These are phyloP conservation scores for Panthera uncia DNA, from an alignment of 2,113 vertebrate genomes.

Conservation along the genomic window DNA sequence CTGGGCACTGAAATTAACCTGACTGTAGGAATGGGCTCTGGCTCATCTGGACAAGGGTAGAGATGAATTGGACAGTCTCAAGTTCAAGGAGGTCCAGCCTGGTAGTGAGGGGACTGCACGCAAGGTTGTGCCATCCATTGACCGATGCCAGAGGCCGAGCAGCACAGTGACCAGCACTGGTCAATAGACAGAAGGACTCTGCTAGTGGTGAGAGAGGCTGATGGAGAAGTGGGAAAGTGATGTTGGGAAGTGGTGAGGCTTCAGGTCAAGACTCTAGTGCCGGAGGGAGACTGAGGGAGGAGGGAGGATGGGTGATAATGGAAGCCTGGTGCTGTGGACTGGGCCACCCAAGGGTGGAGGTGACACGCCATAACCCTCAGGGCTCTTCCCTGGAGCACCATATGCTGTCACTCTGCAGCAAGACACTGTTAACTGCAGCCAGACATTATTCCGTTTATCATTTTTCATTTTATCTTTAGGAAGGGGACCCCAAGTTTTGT, in stretches of 20 bases:
- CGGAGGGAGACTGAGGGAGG: neutral
- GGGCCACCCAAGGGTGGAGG: neutral
- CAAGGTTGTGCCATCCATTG: neutral
- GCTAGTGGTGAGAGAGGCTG: accelerated
- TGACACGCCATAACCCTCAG: neutral
- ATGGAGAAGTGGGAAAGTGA: neutral
- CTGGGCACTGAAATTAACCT: neutral
- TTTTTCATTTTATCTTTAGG: neutral
- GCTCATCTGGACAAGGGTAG: neutral
- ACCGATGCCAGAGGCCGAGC: neutral
- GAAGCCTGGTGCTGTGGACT: neutral
- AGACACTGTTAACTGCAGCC: neutral
- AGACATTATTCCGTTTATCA: neutral
- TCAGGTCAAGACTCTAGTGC: neutral
- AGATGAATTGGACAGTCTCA: neutral
- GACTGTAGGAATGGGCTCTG: neutral
- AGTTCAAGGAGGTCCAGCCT: neutral
- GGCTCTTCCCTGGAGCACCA: neutral
- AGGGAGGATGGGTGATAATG: too few relatives aligned
- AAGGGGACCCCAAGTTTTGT: neutral
- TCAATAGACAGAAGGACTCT: neutral
- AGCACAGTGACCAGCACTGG: neutral
- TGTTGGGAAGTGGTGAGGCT: neutral
- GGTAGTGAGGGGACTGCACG: neutral
- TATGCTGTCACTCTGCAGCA: neutral